A percentile compares a stretch with the other conserved stretches of the same genome.
Evolutionary conservation across 2,797 vertebrate species (phyloP).

Genomic region (Argentina silus): DNA sequence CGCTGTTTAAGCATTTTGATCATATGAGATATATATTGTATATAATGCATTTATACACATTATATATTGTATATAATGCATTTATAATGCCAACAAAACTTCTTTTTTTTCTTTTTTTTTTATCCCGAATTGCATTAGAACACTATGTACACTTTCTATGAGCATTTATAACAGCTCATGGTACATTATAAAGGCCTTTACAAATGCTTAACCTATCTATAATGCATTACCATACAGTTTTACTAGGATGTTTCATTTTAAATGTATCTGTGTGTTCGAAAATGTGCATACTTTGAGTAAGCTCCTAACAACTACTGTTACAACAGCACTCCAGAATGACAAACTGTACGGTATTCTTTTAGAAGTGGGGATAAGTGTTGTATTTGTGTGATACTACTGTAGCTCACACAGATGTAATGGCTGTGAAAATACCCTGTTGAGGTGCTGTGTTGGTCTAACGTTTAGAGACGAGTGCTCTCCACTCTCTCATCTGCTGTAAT

Average conservation of each 20-base stretch:
- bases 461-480: neutral
- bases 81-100: neutral
- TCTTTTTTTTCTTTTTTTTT: too few relatives aligned
- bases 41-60: neutral
- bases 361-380: constrained; percentile 55
- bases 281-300: neutral
- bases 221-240: too few relatives aligned
- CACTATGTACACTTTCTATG: too few relatives aligned
- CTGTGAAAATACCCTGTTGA: constrained; percentile 49
- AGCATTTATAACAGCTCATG: too few relatives aligned
- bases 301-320: constrained; percentile 31
- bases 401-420: constrained; percentile 36
- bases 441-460: neutral
- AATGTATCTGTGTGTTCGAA: neutral
- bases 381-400: constrained; percentile 34
- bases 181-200: too few relatives aligned
- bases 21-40: neutral
- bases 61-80: neutral
- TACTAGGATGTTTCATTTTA: neutral
- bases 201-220: too few relatives aligned
- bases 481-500: constrained; percentile 33
- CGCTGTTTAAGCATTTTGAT: neutral
- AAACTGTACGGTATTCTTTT: constrained; percentile 33
- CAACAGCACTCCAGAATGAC: constrained; percentile 41
- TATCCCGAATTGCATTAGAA: too few relatives aligned